These are phyloP conservation scores for Babylonia areolata DNA, from an alignment of 1,140 invertebrate species.

Conservation along the genomic window DNA sequence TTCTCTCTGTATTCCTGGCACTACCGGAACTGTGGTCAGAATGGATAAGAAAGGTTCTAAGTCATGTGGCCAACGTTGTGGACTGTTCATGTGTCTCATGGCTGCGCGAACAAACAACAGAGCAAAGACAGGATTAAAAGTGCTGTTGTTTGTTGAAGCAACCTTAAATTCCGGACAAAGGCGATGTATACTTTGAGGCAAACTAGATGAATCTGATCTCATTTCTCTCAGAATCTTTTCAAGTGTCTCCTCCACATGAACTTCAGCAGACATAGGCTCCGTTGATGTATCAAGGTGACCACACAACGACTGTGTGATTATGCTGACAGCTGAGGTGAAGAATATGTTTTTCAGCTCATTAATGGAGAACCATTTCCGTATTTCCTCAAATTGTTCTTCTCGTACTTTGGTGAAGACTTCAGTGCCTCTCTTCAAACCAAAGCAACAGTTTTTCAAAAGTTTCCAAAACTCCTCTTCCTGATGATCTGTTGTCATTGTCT, in stretches of 20 bases:
- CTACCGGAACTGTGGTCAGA: slow-evolving; percentile 1
- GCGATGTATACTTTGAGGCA: not conserved
- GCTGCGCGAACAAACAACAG: not conserved
- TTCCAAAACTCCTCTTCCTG: no score
- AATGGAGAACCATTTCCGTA: no score
- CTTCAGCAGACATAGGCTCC: not conserved
- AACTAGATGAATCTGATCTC: not conserved
- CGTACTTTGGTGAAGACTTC: no score
- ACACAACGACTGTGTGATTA: no score
- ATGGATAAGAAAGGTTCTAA: not conserved
- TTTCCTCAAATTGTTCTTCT: not conserved
- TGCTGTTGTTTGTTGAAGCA: not conserved
- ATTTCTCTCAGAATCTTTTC: not conserved
- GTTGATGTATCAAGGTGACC: no score
- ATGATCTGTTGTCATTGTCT: no score
- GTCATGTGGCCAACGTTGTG: not conserved
- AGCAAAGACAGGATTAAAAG: not conserved
- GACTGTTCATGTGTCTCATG: not conserved
- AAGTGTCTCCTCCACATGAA: not conserved
- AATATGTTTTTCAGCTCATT: no score
- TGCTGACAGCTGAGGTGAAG: no score
- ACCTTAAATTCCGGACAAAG: not conserved
- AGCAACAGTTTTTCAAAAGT: not conserved
- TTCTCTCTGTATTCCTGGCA: not conserved
- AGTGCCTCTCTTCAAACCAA: no score